Evolutionary conservation across 2,888 invertebrate genomes (phyloP).

Genomic region (Pyrrhosoma nymphula): DNA sequence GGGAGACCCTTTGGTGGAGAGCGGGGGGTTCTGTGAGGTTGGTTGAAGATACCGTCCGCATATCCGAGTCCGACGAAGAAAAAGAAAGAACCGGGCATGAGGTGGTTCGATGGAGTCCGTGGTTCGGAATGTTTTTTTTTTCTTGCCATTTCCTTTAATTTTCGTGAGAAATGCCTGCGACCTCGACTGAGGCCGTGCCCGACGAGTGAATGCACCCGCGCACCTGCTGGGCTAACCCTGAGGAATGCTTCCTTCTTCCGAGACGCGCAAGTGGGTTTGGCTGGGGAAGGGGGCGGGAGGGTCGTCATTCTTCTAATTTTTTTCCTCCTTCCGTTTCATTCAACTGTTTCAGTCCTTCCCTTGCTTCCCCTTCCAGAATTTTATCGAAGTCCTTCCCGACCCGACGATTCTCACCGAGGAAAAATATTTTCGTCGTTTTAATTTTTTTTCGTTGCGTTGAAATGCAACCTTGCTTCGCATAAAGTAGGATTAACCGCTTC

Average conservation of each 20-base stretch:
- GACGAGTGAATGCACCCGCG: not conserved
- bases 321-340: not conserved
- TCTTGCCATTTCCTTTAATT: not conserved
- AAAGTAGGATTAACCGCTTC: too few relatives aligned
- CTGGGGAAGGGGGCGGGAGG: not conserved
- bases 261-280: too few relatives aligned
- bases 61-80: not conserved
- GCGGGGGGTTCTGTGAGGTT: not conserved
- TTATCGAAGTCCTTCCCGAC: too few relatives aligned
- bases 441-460: too few relatives aligned
- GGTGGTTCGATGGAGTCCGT: not conserved
- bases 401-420: not conserved
- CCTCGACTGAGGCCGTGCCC: conserved; percentile 41
- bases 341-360: not conserved
- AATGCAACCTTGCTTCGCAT: too few relatives aligned
- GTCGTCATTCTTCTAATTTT: not conserved
- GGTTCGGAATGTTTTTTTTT: not conserved
- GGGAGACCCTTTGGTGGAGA: not conserved
- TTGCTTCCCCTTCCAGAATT: too few relatives aligned
- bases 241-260: not conserved
- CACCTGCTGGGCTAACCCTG: not conserved
- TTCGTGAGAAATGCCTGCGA: conserved; percentile 44
- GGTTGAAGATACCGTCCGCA: not conserved
- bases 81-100: not conserved
- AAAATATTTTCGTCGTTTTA: not conserved